Evolutionary conservation across 1,140 invertebrate species (phyloP).

Genomic region (Pomacea maculata): DNA sequence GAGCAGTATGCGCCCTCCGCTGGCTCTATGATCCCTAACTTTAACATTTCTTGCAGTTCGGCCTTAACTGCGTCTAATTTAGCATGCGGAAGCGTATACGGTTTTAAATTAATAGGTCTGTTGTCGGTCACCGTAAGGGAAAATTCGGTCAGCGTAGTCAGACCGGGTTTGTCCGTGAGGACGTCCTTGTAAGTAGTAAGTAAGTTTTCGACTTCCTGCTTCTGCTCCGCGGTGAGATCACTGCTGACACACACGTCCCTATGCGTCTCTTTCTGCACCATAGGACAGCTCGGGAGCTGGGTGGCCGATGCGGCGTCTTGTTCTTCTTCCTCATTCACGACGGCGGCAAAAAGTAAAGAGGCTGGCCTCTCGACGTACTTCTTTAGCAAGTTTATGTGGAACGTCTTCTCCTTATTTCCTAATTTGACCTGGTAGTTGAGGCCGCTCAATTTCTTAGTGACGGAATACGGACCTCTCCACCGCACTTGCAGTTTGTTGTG

Average conservation of each 20-base stretch:
- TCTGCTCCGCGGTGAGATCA: not conserved
- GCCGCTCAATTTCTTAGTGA: not conserved
- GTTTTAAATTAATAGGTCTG: conserved; percentile 30
- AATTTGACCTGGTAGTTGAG: not conserved
- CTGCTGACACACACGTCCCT: not conserved
- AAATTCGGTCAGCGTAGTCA: conserved; percentile 31
- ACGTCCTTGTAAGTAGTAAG: not conserved
- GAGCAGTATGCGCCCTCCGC: conserved; percentile 66
- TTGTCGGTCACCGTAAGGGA: conserved; percentile 19
- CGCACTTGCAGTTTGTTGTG: conserved; percentile 28
- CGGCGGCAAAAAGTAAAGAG: not conserved
- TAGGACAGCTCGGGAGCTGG: not conserved
- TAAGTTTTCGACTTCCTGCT: not conserved
- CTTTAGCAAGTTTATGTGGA: conserved; percentile 3
- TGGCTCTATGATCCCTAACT: conserved; percentile 56
- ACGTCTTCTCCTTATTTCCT: not conserved
- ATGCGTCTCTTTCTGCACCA: not conserved
- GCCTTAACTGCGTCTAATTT: conserved; percentile 57
- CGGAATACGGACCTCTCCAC: conserved; percentile 28
- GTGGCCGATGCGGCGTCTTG: too few species aligned
- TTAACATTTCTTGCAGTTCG: conserved; percentile 58
- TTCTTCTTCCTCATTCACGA: not conserved
- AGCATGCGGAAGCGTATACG: conserved; percentile 58
- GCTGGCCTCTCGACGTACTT: not conserved
- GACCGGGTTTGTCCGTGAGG: conserved; percentile 26